Conservation (phyloP, 2,113 vertebrate species). For the Heterochromis multidens region DNA sequence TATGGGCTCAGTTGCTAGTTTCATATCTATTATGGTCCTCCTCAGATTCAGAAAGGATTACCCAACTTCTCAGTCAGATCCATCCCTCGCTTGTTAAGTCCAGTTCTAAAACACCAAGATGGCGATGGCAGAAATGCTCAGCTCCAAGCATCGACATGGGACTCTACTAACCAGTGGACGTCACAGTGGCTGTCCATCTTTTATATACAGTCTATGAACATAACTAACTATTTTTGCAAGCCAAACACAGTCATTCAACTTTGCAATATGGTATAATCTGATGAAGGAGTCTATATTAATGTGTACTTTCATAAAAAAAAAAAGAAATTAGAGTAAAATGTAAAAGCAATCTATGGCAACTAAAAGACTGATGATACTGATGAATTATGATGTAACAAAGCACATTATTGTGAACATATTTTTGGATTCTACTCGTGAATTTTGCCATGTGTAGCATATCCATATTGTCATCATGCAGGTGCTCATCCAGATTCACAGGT, state of each 20-base stretch:
- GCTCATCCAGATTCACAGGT: constrained; percentile 70
- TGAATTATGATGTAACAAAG: not conserved
- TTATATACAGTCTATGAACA: not conserved
- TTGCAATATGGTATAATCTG: not conserved
- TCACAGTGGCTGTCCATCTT: not conserved
- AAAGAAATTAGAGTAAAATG: not conserved
- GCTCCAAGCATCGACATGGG: not conserved
- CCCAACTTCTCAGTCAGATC: not conserved
- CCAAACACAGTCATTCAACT: not conserved
- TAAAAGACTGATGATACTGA: not conserved
- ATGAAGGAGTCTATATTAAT: not conserved
- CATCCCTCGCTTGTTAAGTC: not conserved
- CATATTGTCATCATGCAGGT: constrained; percentile 44
- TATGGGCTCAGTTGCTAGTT: not conserved
- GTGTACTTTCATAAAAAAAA: not conserved
- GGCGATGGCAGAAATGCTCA: not conserved
- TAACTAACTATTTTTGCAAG: not conserved
- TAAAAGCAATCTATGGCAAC: not conserved
- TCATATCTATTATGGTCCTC: not conserved
- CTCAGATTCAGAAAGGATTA: not conserved
- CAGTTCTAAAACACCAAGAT: not conserved
- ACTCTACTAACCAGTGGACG: not conserved
- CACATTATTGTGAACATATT: not conserved
- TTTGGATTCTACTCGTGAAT: not conserved
- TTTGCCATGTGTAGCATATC: not conserved